phyloP scores from a whole-genome alignment of 2,888 invertebrate species.

The Orthosia incerta region DNA sequence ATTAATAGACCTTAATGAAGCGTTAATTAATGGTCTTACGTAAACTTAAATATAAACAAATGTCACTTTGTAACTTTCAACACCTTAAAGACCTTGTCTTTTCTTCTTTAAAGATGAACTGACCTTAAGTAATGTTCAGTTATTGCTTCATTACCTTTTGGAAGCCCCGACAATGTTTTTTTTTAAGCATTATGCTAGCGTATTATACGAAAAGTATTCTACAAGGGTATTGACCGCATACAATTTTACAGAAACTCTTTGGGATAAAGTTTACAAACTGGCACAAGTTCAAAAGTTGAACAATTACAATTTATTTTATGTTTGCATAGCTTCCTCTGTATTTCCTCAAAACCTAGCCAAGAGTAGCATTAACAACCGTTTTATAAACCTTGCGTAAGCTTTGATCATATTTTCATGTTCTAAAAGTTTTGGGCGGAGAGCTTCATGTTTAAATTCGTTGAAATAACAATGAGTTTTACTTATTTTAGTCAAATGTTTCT shows the following conservation, averaged over 20 bases:
- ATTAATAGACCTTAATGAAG: slow-evolving; percentile 41
- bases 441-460: slow-evolving; percentile 23
- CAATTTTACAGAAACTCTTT: slow-evolving; percentile 63
- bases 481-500: slow-evolving; percentile 23
- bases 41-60: slow-evolving; percentile 27
- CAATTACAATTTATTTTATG: slow-evolving; percentile 56
- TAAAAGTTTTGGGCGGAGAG: slow-evolving; percentile 11
- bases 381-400: slow-evolving; percentile 26
- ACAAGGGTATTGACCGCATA: slow-evolving; percentile 65
- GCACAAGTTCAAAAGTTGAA: slow-evolving; percentile 71
- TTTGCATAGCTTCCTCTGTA: slow-evolving; percentile 33
- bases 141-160: slow-evolving; percentile 33
- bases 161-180: slow-evolving; percentile 7
- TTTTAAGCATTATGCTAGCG: slow-evolving; percentile 7
- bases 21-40: slow-evolving; percentile 41
- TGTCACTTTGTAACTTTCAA: slow-evolving; percentile 11
- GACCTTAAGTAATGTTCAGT: slow-evolving; percentile 38
- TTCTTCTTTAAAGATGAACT: slow-evolving; percentile 27
- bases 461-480: slow-evolving; percentile 37
- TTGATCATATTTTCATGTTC: slow-evolving; percentile 28
- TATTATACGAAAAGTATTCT: slow-evolving; percentile 24
- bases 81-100: slow-evolving; percentile 6
- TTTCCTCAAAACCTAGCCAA: slow-evolving; percentile 46
- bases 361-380: slow-evolving; percentile 42
- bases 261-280: slow-evolving; percentile 63